Percentiles rank a stretch among this genome's conserved stretches.
Conservation (phyloP, 2,888 invertebrate genomes). For the Anarsia innoxiella region DNA sequence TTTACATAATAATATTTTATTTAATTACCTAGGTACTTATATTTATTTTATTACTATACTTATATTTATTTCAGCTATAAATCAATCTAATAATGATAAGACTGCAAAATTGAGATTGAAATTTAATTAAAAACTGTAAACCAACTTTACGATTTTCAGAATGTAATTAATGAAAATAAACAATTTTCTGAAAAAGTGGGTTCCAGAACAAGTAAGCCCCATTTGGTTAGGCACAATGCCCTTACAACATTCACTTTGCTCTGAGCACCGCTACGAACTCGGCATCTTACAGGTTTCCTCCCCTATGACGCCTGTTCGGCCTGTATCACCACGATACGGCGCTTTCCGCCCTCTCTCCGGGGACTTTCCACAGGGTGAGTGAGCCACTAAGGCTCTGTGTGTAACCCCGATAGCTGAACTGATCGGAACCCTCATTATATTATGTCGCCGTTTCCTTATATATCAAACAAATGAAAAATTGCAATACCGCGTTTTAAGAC, state of each 20-base stretch:
- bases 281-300: slow-evolving; percentile 46
- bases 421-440: slow-evolving; percentile 40
- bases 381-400: slow-evolving; percentile 48
- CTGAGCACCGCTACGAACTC: slow-evolving; percentile 63
- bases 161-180: too few species aligned
- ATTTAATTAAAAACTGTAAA: too few species aligned
- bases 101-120: too few species aligned
- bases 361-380: slow-evolving; percentile 73
- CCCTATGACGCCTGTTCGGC: slow-evolving; percentile 52
- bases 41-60: too few species aligned
- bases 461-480: slow-evolving; percentile 23
- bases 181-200: slow-evolving; percentile 37
- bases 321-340: slow-evolving; percentile 49
- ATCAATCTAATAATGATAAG: too few species aligned
- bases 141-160: too few species aligned
- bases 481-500: slow-evolving; percentile 40
- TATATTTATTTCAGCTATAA: too few species aligned
- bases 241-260: slow-evolving; percentile 66
- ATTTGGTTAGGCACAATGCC: slow-evolving; percentile 55
- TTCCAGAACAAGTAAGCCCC: slow-evolving; percentile 72
- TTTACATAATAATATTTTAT: too few species aligned
- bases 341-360: slow-evolving; percentile 72
- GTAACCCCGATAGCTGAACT: slow-evolving; percentile 70
- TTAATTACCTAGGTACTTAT: too few species aligned
- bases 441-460: slow-evolving; percentile 15